Base-by-base conservation (phyloP, 2,888 invertebrate genomes). In the Orthosia gracilis region DNA sequence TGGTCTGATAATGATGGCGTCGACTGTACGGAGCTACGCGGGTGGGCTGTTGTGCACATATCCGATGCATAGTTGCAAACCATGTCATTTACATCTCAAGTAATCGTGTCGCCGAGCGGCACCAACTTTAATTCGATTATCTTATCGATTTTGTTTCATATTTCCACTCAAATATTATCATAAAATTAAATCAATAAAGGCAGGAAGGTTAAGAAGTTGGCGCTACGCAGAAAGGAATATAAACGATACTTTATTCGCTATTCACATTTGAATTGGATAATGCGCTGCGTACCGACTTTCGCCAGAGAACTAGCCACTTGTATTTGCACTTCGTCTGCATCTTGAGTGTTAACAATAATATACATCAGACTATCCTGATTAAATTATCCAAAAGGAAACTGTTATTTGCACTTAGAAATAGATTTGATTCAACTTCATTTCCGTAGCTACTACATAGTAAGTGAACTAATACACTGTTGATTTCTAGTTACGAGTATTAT, bases 1-100 rank as follows among this genome's bases (percentile, higher is more conserved):
- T 64, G 59, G 75, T 77, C 74, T 74, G 40, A 84, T 80, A 74
- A 82, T 83, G 74, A 77, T 69, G 79, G 78, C 72, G 74, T 77
- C 59, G 78, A 82, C 76, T 74, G 76, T 78, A 84, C 76, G 75
- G 69, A 74, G 78, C 89, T 76, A 59, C 77, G 82, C 85, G 89
- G 90, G 91, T 91, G 91, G 91, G 79, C 89, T 70, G 77, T 82
- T 83, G 73, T 73, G 78, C 76, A 84, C 82, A 86, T 81, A 88
- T 83, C 83, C 69, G 81, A 81, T 82, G 74, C 85, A 84, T 85
- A 86, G 80, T 86, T 85, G 81, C 83, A 82, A 84, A 87, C 85
- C 87, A 84, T 87, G 86, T 88, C 83, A 88, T 88, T 88, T 88
- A 88, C 86, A 85, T 88, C 81, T 78, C 80, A 81, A 86, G 85